Percentiles rank a stretch among this genome's conserved stretches.
Evolutionary conservation across 1,140 invertebrate species (phyloP).

Genomic region (Trichonephila clavata): DNA sequence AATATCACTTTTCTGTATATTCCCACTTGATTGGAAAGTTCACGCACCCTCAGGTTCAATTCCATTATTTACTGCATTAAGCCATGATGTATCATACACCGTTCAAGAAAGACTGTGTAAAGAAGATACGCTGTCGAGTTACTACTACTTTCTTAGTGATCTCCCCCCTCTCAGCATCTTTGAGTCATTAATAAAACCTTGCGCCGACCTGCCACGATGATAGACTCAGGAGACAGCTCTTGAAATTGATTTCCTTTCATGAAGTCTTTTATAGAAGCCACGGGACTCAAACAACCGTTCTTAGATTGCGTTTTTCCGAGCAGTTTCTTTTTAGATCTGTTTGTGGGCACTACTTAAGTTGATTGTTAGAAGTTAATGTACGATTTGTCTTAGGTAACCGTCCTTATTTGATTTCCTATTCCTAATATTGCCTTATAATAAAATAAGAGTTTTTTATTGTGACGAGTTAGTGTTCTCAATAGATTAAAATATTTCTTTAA

Average conservation of each 20-base stretch:
- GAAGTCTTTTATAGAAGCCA: conserved; percentile 43
- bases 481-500: no score
- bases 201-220: conserved; percentile 27
- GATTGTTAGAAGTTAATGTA: conserved; percentile 17
- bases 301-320: conserved; percentile 39
- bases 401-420: background rate
- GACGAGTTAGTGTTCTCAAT: no score
- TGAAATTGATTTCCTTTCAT: conserved; percentile 47
- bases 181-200: conserved; percentile 33
- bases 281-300: conserved; percentile 7
- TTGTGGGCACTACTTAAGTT: conserved; percentile 19
- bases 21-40: background rate
- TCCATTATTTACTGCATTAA: conserved; percentile 2
- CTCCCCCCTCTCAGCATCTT: background rate
- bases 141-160: background rate
- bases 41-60: background rate
- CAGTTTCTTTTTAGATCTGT: background rate
- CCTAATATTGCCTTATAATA: background rate
- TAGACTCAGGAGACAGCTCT: conserved; percentile 37
- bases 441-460: background rate
- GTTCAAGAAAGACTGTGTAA: background rate
- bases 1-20: no score
- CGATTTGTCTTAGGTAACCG: background rate
- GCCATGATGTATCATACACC: background rate
- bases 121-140: background rate